phyloP scores from a whole-genome alignment of 2,113 vertebrate genomes.

The Fregata magnificens region DNA sequence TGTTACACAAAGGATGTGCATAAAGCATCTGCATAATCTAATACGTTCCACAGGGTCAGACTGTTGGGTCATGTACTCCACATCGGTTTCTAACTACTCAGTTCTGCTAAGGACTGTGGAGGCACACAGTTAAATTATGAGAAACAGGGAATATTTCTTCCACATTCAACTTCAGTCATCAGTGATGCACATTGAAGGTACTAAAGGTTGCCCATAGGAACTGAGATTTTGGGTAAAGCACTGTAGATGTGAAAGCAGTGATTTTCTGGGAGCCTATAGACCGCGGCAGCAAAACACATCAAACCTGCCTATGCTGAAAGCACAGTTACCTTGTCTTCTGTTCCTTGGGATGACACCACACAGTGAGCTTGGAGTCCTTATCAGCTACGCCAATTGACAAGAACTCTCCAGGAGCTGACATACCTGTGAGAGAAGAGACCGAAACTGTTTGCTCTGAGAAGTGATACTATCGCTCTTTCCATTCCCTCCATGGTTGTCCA shows the following conservation, averaged over 20 bases:
- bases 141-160: background rate
- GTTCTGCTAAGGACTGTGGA: background rate
- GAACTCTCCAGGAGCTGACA: background rate
- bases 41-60: background rate
- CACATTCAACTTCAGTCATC: background rate
- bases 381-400: background rate
- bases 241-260: background rate
- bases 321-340: background rate
- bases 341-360: background rate
- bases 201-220: background rate
- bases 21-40: background rate
- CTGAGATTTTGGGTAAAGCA: background rate
- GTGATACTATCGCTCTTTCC: background rate
- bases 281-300: background rate
- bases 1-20: background rate
- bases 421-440: background rate
- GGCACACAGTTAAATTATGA: background rate
- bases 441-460: background rate
- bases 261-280: background rate
- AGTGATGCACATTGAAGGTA: background rate
- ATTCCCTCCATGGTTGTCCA: background rate
- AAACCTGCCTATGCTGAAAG: fast-evolving
- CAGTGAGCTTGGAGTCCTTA: background rate
- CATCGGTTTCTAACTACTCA: background rate
- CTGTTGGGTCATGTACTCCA: background rate